Percentiles rank a stretch among this genome's conserved stretches.
Evolutionary conservation across 1,140 invertebrate species (phyloP).

Genomic region (Cyclargus thomasi): DNA sequence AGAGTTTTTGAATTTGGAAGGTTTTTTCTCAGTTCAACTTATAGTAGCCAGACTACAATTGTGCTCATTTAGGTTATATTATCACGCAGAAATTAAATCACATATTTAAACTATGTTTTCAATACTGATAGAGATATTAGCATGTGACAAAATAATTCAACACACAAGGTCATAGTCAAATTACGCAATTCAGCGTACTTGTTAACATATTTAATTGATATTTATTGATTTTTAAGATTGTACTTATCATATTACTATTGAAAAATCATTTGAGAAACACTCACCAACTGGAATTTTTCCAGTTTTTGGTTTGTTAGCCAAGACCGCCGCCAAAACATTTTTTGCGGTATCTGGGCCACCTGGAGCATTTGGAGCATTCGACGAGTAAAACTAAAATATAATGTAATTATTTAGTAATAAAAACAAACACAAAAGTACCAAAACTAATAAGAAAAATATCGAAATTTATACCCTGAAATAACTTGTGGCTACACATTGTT

Average conservation of each 20-base stretch:
- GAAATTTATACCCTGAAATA: conserved; percentile 47
- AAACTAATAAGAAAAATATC: conserved; percentile 7
- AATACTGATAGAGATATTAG: not conserved
- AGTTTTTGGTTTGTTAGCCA: conserved; percentile 70
- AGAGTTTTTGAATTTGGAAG: no score
- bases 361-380: conserved; percentile 38
- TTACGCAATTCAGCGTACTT: conserved; percentile 32
- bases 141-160: conserved; percentile 27
- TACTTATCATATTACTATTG: not conserved
- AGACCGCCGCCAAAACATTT: conserved; percentile 70
- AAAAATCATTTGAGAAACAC: conserved; percentile 23
- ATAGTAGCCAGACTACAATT: not conserved
- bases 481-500: conserved; percentile 54
- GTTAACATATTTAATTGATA: not conserved
- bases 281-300: conserved; percentile 71
- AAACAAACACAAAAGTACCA: conserved; percentile 19
- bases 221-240: not conserved
- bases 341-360: conserved; percentile 54
- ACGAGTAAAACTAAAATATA: conserved; percentile 50
- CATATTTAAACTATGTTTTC: not conserved
- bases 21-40: no score
- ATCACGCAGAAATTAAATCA: not conserved
- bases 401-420: conserved; percentile 15
- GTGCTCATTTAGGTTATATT: not conserved
- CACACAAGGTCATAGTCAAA: conserved; percentile 32